A percentile compares a stretch with the other conserved stretches of the same genome.
phyloP scores from a whole-genome alignment of 2,888 invertebrate genomes.

The Molorchus minor region DNA sequence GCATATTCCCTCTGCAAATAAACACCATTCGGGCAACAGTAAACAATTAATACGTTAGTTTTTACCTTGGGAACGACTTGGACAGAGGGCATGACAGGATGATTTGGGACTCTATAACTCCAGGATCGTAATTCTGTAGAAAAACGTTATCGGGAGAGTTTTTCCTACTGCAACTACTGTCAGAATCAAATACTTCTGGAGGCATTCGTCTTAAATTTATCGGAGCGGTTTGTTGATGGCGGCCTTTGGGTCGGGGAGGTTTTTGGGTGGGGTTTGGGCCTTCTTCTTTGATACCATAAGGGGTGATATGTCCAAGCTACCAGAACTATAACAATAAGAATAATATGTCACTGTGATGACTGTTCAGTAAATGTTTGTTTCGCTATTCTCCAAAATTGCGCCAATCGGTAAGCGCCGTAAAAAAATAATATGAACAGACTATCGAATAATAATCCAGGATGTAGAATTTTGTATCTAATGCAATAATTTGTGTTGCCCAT shows the following conservation, averaged over 20 bases:
- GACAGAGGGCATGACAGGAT: constrained; percentile 86
- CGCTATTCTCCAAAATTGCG: too few species aligned
- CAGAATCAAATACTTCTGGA: constrained; percentile 53
- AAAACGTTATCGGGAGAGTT: constrained; percentile 53
- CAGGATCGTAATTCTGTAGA: constrained; percentile 53
- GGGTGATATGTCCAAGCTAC: constrained; percentile 59
- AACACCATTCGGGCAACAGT: not conserved
- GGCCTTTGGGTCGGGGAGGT: constrained; percentile 54
- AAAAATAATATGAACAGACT: too few species aligned
- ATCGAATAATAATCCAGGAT: too few species aligned
- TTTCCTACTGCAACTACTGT: constrained; percentile 53
- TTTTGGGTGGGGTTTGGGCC: constrained; percentile 51
- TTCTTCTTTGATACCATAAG: constrained; percentile 56
- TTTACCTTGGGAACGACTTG: constrained; percentile 81
- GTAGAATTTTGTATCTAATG: too few species aligned
- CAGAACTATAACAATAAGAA: constrained; percentile 49
- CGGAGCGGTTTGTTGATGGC: constrained; percentile 58
- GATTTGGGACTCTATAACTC: constrained; percentile 71
- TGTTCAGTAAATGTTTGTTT: too few species aligned
- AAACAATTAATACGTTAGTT: not conserved
- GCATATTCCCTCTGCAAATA: constrained; percentile 70
- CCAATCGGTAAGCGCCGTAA: too few species aligned
- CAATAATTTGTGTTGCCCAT: too few species aligned
- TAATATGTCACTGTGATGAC: too few species aligned
- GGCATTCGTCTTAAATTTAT: constrained; percentile 47